These are phyloP conservation scores for Macquaria australasica DNA, from an alignment of 2,113 vertebrate genomes.

Conservation along the genomic window DNA sequence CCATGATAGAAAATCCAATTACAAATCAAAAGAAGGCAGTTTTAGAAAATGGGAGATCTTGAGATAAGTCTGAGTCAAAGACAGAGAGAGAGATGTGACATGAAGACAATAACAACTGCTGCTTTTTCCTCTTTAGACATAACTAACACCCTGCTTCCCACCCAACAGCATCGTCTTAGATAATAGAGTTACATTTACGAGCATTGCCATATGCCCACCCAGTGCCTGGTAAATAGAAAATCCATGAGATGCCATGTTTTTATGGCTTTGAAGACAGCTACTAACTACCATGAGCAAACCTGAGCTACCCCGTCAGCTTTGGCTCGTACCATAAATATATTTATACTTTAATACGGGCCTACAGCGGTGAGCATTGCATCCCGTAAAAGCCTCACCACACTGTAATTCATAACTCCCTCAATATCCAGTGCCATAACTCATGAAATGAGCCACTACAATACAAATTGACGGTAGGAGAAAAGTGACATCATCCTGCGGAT, in stretches of 20 bases:
- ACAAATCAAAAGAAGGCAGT: conserved; percentile 74
- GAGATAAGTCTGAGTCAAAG: conserved; percentile 63
- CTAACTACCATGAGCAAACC: conserved; percentile 68
- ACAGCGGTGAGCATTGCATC: conserved; percentile 60
- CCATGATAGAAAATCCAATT: conserved; percentile 73
- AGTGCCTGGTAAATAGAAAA: conserved; percentile 78
- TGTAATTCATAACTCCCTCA: conserved; percentile 76
- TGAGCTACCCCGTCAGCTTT: conserved; percentile 56
- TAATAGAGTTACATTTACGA: conserved; percentile 76
- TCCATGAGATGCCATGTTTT: conserved; percentile 77
- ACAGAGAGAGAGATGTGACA: conserved; percentile 56
- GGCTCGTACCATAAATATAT: conserved; percentile 70
- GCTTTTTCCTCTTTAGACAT: conserved; percentile 62
- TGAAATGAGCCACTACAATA: conserved; percentile 52
- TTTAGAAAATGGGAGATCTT: conserved; percentile 69
- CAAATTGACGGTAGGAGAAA: conserved; percentile 57
- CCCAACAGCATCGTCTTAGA: conserved; percentile 67
- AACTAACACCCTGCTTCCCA: conserved; percentile 65
- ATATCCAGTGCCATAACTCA: conserved; percentile 70
- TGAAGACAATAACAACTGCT: conserved; percentile 61
- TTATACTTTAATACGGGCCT: conserved; percentile 74
- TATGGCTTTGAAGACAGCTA: conserved; percentile 67
- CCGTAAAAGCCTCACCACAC: conserved; percentile 62
- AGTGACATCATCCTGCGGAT: conserved; percentile 77
- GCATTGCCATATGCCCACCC: conserved; percentile 73